Conservation (phyloP, 2,797 vertebrate species). For the Martes flavigula region DNA sequence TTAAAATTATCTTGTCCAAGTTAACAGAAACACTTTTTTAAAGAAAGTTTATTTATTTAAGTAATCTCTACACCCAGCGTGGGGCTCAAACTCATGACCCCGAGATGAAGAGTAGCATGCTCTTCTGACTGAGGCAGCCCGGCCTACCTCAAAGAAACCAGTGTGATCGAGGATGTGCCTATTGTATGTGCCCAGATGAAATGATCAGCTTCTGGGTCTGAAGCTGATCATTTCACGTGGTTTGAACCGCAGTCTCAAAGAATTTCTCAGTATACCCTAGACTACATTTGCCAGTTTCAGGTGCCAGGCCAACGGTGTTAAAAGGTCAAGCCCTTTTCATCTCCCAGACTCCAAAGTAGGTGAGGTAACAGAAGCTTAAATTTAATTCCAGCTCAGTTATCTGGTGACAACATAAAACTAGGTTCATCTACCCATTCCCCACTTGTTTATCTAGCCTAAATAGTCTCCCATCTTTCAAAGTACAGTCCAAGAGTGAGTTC, state of each 20-base stretch:
- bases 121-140: neutral
- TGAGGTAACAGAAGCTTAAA: neutral
- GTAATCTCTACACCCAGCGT: neutral
- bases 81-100: neutral
- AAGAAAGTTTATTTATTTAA: neutral
- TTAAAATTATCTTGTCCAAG: neutral
- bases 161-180: neutral
- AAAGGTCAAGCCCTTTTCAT: neutral
- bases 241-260: no score
- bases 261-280: neutral
- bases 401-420: neutral
- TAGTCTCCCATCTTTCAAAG: neutral
- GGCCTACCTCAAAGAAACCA: neutral
- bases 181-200: neutral
- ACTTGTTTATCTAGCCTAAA: neutral
- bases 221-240: neutral
- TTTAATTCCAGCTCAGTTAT: neutral
- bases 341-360: neutral
- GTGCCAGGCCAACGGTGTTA: neutral
- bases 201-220: neutral
- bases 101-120: neutral
- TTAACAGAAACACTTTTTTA: neutral
- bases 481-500: neutral
- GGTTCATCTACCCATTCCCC: neutral
- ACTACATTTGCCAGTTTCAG: neutral